Conservation (phyloP, 2,888 invertebrate species). For the Drosophila putrida region DNA sequence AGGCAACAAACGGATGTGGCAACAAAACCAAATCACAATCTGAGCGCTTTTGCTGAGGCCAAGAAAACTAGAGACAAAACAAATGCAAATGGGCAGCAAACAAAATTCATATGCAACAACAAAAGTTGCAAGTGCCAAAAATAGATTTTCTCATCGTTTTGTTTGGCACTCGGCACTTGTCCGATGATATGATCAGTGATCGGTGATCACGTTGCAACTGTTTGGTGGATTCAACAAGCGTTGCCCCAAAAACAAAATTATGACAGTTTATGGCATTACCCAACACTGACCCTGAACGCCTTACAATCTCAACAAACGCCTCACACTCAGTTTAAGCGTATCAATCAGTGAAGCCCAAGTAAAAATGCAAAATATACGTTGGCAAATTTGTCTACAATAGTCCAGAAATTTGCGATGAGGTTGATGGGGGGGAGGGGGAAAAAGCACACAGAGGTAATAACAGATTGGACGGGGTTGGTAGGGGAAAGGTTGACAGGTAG, state of each 20-base stretch:
- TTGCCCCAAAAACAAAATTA: not conserved
- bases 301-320: not conserved
- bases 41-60: slow-evolving; percentile 7
- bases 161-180: not conserved
- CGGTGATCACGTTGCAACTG: slow-evolving; percentile 1
- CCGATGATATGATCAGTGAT: no score
- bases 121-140: not conserved
- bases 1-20: not conserved
- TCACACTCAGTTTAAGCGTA: not conserved
- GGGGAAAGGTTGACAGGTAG: no score
- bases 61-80: slow-evolving; percentile 4
- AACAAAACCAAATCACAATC: slow-evolving; percentile 3
- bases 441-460: no score
- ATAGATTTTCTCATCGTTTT: not conserved
- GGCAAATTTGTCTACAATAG: slow-evolving; percentile 1
- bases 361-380: not conserved
- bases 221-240: slow-evolving; percentile 4
- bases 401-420: not conserved
- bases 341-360: slow-evolving; percentile 1
- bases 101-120: not conserved
- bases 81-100: not conserved
- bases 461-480: no score
- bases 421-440: no score
- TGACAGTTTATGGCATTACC: slow-evolving; percentile 9
- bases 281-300: slow-evolving; percentile 4